Percentiles rank a stretch among this genome's conserved stretches.
phyloP scores from a whole-genome alignment of 2,113 vertebrate species.

The Peromyscus polionotus region DNA sequence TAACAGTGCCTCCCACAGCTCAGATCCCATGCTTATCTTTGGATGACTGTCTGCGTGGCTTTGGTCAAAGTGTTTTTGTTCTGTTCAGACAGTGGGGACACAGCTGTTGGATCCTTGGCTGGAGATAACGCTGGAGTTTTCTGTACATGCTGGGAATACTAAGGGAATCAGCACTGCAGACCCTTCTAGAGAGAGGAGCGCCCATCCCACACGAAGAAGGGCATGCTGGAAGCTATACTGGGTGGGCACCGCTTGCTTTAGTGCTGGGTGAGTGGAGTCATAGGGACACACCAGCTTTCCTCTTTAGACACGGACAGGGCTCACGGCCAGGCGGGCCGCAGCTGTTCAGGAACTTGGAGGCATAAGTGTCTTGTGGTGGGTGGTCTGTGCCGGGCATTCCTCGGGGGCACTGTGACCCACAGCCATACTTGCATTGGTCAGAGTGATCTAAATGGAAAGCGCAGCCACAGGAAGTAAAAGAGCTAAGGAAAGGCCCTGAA shows the following conservation, averaged over 20 bases:
- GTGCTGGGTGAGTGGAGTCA: too few species aligned
- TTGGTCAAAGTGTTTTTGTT: neutral
- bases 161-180: rapidly evolving
- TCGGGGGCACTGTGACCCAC: neutral
- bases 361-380: neutral
- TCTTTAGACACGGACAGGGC: rapidly evolving
- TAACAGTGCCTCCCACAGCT: constrained; percentile 7
- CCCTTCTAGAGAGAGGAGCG: neutral
- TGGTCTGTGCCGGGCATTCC: constrained; percentile 2
- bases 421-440: neutral
- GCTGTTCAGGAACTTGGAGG: neutral
- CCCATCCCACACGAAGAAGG: neutral
- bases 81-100: neutral
- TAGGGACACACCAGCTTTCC: neutral
- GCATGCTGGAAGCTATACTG: rapidly evolving
- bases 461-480: neutral
- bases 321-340: neutral
- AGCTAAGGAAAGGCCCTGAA: neutral
- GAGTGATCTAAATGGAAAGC: neutral
- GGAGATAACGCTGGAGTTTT: neutral
- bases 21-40: neutral
- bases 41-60: neutral
- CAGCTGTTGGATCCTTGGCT: constrained; percentile 28
- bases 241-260: neutral
- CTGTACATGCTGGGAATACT: neutral